Conservation (phyloP, 2,888 invertebrate species). For the Hypomecis punctinalis region DNA sequence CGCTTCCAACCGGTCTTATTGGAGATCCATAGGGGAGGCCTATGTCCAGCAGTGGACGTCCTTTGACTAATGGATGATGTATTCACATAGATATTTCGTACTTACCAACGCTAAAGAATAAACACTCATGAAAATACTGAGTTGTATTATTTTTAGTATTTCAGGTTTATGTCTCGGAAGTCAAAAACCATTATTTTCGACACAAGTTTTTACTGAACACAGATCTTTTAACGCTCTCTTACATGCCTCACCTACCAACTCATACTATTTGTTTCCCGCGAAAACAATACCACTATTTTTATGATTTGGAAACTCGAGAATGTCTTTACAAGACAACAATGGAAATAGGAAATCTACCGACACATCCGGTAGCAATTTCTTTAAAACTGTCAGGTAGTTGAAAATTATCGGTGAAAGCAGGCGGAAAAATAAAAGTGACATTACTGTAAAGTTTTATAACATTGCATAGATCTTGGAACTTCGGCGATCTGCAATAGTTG, state of each 20-base stretch:
- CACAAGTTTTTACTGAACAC: not conserved
- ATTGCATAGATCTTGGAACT: slow-evolving; percentile 10
- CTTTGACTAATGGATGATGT: too few species aligned
- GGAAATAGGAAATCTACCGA: slow-evolving; percentile 16
- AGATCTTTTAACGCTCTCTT: not conserved
- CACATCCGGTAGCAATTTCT: slow-evolving; percentile 18
- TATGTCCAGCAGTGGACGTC: too few species aligned
- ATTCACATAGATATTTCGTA: too few species aligned
- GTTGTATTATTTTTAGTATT: too few species aligned
- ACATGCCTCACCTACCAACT: not conserved
- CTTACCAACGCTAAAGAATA: too few species aligned
- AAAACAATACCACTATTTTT: slow-evolving; percentile 24
- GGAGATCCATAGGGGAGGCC: too few species aligned
- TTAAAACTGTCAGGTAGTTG: slow-evolving; percentile 24
- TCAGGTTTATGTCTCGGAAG: too few species aligned
- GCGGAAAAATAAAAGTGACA: slow-evolving; percentile 30
- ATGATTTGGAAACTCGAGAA: slow-evolving; percentile 11
- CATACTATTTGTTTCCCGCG: not conserved
- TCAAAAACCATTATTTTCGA: not conserved
- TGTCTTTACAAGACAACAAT: slow-evolving; percentile 19
- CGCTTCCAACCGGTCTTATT: too few species aligned
- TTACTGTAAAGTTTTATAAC: slow-evolving; percentile 30
- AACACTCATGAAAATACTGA: too few species aligned
- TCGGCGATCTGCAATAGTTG: too few species aligned
- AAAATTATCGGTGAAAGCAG: slow-evolving; percentile 31